Base-by-base conservation (phyloP, 2,888 invertebrate species). In the Sphaerophoria taeniata region DNA sequence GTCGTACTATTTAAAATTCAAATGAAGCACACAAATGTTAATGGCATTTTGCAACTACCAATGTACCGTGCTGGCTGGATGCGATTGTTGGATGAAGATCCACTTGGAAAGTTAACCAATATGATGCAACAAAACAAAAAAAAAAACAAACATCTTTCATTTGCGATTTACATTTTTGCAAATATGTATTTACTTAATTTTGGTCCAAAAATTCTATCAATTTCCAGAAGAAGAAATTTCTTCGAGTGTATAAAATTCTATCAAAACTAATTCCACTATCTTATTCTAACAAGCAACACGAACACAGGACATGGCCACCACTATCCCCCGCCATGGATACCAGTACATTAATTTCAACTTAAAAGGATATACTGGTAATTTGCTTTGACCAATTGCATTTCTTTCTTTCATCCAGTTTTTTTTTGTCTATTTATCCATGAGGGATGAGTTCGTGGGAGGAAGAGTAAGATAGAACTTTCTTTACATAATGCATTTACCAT, bases 351-450 rank as follows among this genome's bases (percentile, higher is more conserved):
- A 67, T 69, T 47, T n/a, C 63, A 67, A 49, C 74, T 74, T 31
- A 79, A 83, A 79, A 74, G 67, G 74, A 84, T 84, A 75, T 79
- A 31, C 83, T 71, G 83, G 83, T 84, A 76, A 80, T 80, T 80
- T 84, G 61, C 45, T 69, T 33, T 84, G 84, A 84, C 75, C 84
- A 84, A 84, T n/a, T 80, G 79, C 75, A 61, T 67, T 49, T 65
- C 11, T 56, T 73, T 33, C 56, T 56, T 47, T 24, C 24, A 24
- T 24, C 24, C 24, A 24, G 24, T 49, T 63, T 53, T 2, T n/a
- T 36, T 11, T 31, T 12, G 3, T 12, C 12, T 55, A 1, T 31
- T 12, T 24, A 5, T 33, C 2, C 7, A 5, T 24, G 24, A 24
- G 24, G 24, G 2, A 24, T 2, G 24, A 24, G 24, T 24, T 24